Base-by-base conservation (phyloP, 1,140 invertebrate species). In the Heliconius hermathena region DNA sequence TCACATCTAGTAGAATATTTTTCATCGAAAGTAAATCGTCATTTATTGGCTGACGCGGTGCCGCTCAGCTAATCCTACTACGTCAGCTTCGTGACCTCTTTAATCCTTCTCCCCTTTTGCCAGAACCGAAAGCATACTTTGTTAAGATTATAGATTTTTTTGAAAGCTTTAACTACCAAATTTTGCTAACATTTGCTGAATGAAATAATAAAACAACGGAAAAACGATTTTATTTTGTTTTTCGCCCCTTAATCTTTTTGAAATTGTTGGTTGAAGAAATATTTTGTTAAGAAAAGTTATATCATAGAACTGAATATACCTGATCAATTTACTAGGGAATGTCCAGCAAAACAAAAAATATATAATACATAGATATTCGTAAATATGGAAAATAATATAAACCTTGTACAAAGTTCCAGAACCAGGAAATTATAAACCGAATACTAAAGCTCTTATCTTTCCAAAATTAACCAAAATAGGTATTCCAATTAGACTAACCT, bases 91-190 rank as follows among this genome's bases (percentile, higher is more conserved):
- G 87, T 90, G 87, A 93, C 90, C 90, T 92, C 87, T 82, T 88
- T 92, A 92, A 93, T 93, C 90, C 88, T 91, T 88, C 90, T 90
- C 90, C 86, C 87, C 87, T 87, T 90, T 90, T 87, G 84, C 77
- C 78, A 86, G 87, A 86, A 81, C 84, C 81, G 82, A 87, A 87
- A 80, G 74, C 83, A 83, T 74, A 81, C 82, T 90, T 89, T 89
- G 88, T 89, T 87, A 83, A 86, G 84, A 88, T 85, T 85, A 84
- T 84, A 83, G 74, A 83, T 85, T 89, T 89, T 46, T 76, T 87
- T 85, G 81, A 74, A 79, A 73, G 84, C 76, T 84, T 88, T 85
- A 84, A 85, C 77, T 79, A 83, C 79, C 79, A 81, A 84, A 83
- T 89, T 85, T 85, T 11, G 33, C 36, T 49, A 33, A 73, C 5